Evolutionary conservation across 2,888 invertebrate species (phyloP), one percentile per base, ranked within the genome.

Genomic region (Rugalucina vietnamica): DNA sequence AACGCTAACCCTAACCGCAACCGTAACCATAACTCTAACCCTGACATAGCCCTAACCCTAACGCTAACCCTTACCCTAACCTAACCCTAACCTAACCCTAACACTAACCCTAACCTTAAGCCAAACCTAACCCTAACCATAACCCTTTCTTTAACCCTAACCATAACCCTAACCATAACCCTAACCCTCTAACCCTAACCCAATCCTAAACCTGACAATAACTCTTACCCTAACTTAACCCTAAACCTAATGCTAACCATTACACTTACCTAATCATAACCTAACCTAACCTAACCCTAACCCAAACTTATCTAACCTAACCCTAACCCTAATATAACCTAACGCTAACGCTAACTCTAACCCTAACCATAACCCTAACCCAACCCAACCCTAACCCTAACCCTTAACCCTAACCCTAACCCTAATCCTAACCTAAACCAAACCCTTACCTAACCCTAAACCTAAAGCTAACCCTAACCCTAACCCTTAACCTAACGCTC

Each of bases 271-370:
- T n/a, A n/a, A n/a, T n/a, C n/a, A n/a, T n/a, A 82, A 85, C 85
- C 77, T 82, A 87, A 81, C 87, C 87, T 79, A 85, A 85, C 79
- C 85, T 81, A 82, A 85, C 78, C 85, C 83, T 79, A 81, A 85
- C 83, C 88, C 86, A 79, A 82, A 75, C 81, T 86, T 85, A n/a
- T 81, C 81, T 83, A 81, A 83, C 86, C 79, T 82, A 88, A 84
- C 88, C 88, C 80, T 82, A 86, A 84, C 88, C 88, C 84, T 81
- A 87, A 82, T 85, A 82, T 80, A 79, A 86, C 88, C 80, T 82
- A 86, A 84, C 88, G 85, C 84, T 81, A 83, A 83, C 85, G 81
- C 86, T 84, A 80, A 79, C 83, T 76, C 72, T 77, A 81, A 65
- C 77, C 81, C 80, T 71, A 79, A 78, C 73, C 76, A 73, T 71